phyloP scores from a whole-genome alignment of 1,140 invertebrate genomes.

The Leptinotarsa defecta region DNA sequence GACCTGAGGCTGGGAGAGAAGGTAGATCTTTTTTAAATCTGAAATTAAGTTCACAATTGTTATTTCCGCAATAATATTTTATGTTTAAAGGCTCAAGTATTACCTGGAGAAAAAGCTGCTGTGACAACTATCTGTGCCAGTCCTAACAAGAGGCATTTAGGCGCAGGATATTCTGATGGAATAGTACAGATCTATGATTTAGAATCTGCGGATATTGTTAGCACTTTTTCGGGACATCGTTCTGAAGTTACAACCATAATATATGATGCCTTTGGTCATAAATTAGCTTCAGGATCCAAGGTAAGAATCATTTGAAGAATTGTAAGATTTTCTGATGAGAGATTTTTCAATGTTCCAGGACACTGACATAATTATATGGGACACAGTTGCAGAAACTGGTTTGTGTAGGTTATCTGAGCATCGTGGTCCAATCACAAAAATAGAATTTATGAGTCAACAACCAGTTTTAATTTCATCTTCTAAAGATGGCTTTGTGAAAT shows the following conservation, averaged over 20 bases:
- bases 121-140: constrained; percentile 76
- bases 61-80: constrained; percentile 20
- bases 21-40: constrained; percentile 59
- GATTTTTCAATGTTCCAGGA: constrained; percentile 64
- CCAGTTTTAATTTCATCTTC: constrained; percentile 87
- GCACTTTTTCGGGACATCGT: constrained; percentile 88
- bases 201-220: constrained; percentile 69
- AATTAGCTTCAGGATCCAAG: constrained; percentile 85
- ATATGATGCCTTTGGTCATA: constrained; percentile 80
- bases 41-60: constrained; percentile 22
- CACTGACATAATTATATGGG: constrained; percentile 93
- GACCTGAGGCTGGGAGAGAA: constrained; percentile 89
- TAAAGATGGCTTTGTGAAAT: constrained; percentile 94
- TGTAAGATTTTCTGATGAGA: neutral
- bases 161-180: constrained; percentile 92
- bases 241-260: constrained; percentile 80
- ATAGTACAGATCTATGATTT: constrained; percentile 82
- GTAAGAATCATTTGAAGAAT: constrained; percentile 57
- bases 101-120: constrained; percentile 76
- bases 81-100: constrained; percentile 65
- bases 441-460: constrained; percentile 76
- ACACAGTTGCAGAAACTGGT: constrained; percentile 89
- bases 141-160: constrained; percentile 75
- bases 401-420: constrained; percentile 89
- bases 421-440: constrained; percentile 88